phyloP scores from a whole-genome alignment of 2,113 vertebrate genomes.

The Corynorhinus townsendii region DNA sequence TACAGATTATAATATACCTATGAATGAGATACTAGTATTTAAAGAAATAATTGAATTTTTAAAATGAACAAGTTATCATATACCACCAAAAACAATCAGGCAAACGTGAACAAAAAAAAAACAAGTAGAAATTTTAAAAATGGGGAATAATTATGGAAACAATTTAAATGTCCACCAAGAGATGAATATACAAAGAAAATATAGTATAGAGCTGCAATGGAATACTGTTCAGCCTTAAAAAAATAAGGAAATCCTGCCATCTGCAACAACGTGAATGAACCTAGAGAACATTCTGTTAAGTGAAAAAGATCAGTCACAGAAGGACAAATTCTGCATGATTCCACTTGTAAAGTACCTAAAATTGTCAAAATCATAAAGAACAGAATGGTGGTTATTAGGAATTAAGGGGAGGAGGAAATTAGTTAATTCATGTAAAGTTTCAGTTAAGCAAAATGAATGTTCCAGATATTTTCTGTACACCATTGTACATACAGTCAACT shows the following conservation, averaged over 20 bases:
- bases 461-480: background rate
- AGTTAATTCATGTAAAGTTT: background rate
- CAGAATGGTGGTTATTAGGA: background rate
- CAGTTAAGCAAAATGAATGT: background rate
- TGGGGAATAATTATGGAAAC: background rate
- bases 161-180: background rate
- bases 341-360: background rate
- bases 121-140: background rate
- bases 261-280: background rate
- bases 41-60: background rate
- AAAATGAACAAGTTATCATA: background rate
- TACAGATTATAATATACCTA: background rate
- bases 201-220: background rate
- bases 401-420: background rate
- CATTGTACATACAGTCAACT: background rate
- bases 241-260: background rate
- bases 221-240: background rate
- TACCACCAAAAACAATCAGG: background rate
- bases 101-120: background rate
- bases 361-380: background rate
- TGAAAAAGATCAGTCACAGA: background rate
- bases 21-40: background rate
- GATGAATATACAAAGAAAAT: background rate
- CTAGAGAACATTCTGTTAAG: background rate
- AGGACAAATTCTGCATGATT: background rate